Percentiles rank a stretch among this genome's conserved stretches.
Evolutionary conservation across 2,888 invertebrate genomes (phyloP).

Genomic region (Cylloceria caligata): DNA sequence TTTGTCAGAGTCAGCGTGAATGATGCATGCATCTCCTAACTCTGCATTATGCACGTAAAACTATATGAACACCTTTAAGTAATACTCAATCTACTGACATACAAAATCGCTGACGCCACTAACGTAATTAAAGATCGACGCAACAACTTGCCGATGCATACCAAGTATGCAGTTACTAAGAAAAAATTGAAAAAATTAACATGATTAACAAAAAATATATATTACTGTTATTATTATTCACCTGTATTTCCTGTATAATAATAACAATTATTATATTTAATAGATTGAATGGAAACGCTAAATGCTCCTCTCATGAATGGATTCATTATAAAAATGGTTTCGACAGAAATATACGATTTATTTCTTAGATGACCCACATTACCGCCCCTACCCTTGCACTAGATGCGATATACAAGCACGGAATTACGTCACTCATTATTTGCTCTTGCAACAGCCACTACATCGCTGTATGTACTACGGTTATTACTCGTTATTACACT

Average conservation of each 20-base stretch:
- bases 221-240: too few species aligned
- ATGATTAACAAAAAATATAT: neutral
- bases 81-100: conserved; percentile 16
- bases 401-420: neutral
- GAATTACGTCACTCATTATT: neutral
- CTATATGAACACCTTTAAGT: conserved; percentile 4
- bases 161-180: too few species aligned
- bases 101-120: conserved; percentile 48
- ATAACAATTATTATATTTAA: too few species aligned
- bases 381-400: neutral
- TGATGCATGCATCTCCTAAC: conserved; percentile 7
- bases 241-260: too few species aligned
- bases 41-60: neutral
- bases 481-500: neutral
- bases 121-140: conserved; percentile 47
- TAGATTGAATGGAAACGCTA: too few species aligned
- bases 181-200: too few species aligned
- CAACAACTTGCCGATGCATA: conserved; percentile 12
- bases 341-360: too few species aligned
- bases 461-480: neutral
- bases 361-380: too few species aligned
- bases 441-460: neutral
- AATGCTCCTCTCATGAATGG: too few species aligned
- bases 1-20: neutral
- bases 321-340: too few species aligned